Conservation (phyloP, 2,113 vertebrate genomes). For the Mesoclemmys tuberculata region DNA sequence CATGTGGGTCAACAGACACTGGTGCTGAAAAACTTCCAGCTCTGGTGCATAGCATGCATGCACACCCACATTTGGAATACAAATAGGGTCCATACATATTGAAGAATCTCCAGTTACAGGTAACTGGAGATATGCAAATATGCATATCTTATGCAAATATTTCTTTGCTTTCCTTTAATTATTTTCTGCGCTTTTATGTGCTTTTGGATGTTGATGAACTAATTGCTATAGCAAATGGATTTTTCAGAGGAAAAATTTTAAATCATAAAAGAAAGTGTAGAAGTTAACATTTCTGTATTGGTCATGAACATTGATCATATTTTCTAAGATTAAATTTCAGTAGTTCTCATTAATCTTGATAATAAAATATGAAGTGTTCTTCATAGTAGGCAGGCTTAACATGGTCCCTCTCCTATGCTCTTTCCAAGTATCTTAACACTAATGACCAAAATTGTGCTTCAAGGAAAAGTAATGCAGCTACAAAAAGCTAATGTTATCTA, state of each 20-base stretch:
- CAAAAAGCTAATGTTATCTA: background rate
- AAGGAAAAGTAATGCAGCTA: background rate
- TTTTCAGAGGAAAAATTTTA: background rate
- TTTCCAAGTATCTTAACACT: background rate
- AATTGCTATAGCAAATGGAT: background rate
- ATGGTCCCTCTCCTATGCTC: background rate
- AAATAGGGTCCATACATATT: no score
- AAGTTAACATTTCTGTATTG: background rate
- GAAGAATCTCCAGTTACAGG: no score
- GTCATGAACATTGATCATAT: background rate
- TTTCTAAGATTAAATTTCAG: background rate
- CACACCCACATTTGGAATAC: no score
- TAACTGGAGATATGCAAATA: no score
- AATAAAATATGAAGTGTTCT: no score
- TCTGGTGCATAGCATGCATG: no score
- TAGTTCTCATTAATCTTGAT: no score
- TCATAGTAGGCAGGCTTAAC: background rate
- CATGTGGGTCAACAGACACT: no score
- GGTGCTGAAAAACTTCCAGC: no score
- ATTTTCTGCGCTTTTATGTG: background rate
- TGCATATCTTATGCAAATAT: background rate
- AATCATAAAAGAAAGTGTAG: background rate
- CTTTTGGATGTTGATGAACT: background rate
- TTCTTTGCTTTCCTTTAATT: background rate
- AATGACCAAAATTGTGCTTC: background rate